Base-by-base conservation (phyloP, 2,888 invertebrate species). In the Hemithea aestivaria region DNA sequence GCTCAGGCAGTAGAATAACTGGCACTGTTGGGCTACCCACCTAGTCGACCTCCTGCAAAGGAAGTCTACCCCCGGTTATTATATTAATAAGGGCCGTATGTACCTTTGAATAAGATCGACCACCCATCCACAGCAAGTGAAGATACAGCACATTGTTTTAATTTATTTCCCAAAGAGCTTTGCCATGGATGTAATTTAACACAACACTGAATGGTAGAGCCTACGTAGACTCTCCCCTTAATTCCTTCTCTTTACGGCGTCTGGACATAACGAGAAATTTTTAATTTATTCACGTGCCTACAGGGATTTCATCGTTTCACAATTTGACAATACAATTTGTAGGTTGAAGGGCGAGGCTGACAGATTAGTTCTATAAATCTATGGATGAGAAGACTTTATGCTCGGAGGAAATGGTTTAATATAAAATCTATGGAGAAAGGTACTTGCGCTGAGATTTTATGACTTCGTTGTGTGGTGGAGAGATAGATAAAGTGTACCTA, bases 101-200 rank as follows among this genome's bases (percentile, higher is more conserved):
- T 56, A 80, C 81, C 80, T 77, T 53, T 81, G 81, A 23, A 80
- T 1, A 7, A 81, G 58, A 69, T 82, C 82, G 32, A 82, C 48
- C 54, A 74, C 52, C 82, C 82, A 82, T 8, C 73, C 78, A 32
- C 65, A 73, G 34, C 74, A 78, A 4, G 81, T 80, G 47, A 83
- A 82, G 41, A 83, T 66, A 45, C 81, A 82, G 51, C 82, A 83
- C 82, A 83, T 82, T 45, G 20, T 71, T 38, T 67, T 41, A 29
- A 25, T 45, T 55, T 31, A 36, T 29, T 49, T 23, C 35, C 35
- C 43, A 39, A 40, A 33, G 38, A 35, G 16, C n/a, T 23, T 28
- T 35, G 32, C 31, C 11, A 39, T 30, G 25, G 8, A 29, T 36
- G 29, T 33, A 44, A 41, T 43, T 42, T 37, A 5, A 9, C 9